phyloP scores from a whole-genome alignment of 1,140 invertebrate genomes.

The Seison nebaliae region DNA sequence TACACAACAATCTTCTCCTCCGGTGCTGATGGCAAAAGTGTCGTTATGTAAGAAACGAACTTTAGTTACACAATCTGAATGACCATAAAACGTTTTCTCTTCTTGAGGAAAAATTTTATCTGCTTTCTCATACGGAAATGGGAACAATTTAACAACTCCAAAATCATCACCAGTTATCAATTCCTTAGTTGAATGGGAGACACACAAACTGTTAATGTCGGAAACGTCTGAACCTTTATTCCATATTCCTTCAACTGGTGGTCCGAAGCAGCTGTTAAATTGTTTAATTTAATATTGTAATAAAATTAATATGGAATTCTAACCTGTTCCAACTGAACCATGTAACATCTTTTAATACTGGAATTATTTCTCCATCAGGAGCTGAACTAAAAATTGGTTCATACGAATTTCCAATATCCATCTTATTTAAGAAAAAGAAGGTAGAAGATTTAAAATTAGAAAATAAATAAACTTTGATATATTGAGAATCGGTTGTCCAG shows the following conservation, averaged over 20 bases:
- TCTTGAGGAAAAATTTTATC: slow-evolving; percentile 15
- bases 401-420: slow-evolving; percentile 22
- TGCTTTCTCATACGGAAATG: slow-evolving; percentile 18
- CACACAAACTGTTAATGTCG: slow-evolving; percentile 25
- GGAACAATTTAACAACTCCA: slow-evolving; percentile 26
- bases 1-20: slow-evolving; percentile 25
- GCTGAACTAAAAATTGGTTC: slow-evolving; percentile 18
- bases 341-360: slow-evolving; percentile 19
- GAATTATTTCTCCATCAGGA: slow-evolving; percentile 16
- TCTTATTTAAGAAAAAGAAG: slow-evolving; percentile 14
- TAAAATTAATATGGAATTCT: background rate
- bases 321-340: slow-evolving; percentile 27
- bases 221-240: slow-evolving; percentile 19
- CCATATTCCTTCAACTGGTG: slow-evolving; percentile 27
- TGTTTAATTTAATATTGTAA: background rate
- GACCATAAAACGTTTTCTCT: slow-evolving; percentile 21
- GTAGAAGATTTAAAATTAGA: background rate
- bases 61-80: slow-evolving; percentile 26
- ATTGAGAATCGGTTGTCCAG: slow-evolving; percentile 24
- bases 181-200: slow-evolving; percentile 21
- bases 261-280: slow-evolving; percentile 20
- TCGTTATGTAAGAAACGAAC: slow-evolving; percentile 23
- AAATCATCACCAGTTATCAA: slow-evolving; percentile 27
- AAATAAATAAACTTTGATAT: slow-evolving; percentile 18
- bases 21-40: slow-evolving; percentile 21